Evolutionary conservation across 2,797 vertebrate genomes (phyloP).

Genomic region (Argentina silus): DNA sequence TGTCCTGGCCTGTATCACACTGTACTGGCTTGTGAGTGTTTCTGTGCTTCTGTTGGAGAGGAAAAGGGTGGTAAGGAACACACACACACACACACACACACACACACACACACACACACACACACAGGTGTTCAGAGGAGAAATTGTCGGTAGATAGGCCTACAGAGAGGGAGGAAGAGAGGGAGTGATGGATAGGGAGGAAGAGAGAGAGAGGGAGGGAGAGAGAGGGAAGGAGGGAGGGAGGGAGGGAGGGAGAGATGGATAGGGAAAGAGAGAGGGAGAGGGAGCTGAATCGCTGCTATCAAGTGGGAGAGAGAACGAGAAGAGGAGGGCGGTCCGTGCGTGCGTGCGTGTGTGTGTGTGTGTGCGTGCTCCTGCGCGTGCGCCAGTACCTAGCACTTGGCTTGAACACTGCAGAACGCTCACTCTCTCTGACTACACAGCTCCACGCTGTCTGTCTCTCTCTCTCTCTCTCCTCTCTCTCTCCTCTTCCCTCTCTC

Average conservation of each 20-base stretch:
- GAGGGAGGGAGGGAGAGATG: neutral
- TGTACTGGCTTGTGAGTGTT: no score
- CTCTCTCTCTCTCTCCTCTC: neutral
- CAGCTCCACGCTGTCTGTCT: neutral
- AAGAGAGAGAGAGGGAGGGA: neutral
- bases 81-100: no score
- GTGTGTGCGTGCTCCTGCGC: slow-evolving; percentile 6
- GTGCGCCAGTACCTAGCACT: neutral
- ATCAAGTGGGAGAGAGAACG: slow-evolving; percentile 44
- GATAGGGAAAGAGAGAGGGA: slow-evolving; percentile 25
- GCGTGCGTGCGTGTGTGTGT: neutral
- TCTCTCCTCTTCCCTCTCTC: neutral
- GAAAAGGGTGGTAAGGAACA: no score
- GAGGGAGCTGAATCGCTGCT: slow-evolving; percentile 37
- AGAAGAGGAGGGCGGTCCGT: slow-evolving; percentile 23
- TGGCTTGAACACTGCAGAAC: neutral
- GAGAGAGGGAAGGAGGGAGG: neutral
- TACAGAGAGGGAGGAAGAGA: no score
- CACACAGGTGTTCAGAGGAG: no score
- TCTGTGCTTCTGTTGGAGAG: no score
- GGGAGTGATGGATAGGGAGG: no score
- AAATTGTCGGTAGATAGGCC: no score
- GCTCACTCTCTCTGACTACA: neutral
- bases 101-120: no score
- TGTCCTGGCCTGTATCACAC: no score